These are phyloP conservation scores for Aegotheles bennettii DNA, from an alignment of 2,113 vertebrate genomes.

Conservation along the genomic window DNA sequence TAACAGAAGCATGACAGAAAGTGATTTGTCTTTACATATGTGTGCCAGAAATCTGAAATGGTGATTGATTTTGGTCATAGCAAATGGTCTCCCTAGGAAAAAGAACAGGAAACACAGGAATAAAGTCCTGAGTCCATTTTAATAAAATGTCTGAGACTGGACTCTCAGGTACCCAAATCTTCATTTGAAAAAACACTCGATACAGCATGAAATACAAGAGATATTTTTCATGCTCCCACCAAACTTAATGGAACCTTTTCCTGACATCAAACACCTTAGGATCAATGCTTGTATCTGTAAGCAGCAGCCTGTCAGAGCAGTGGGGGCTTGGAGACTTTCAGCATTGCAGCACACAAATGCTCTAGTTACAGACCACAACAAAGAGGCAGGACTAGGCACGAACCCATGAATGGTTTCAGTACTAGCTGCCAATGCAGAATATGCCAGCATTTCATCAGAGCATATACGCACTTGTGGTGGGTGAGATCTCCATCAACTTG, in stretches of 20 bases:
- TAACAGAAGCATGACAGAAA: not conserved
- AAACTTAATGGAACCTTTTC: not conserved
- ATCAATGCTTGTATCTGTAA: not conserved
- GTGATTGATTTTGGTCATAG: not conserved
- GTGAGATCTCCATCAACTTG: not conserved
- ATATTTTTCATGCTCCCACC: not conserved
- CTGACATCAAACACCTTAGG: not conserved
- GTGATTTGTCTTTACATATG: not conserved
- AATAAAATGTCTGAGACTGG: not conserved
- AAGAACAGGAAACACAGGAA: not conserved
- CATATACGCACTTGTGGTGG: too few species aligned
- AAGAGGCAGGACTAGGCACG: not conserved
- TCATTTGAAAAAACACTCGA: not conserved
- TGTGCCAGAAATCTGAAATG: not conserved
- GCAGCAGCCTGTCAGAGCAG: not conserved
- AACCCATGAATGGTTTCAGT: not conserved
- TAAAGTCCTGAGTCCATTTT: not conserved
- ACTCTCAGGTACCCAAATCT: not conserved
- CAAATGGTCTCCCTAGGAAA: not conserved
- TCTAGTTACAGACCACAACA: not conserved
- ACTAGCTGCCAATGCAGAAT: not conserved
- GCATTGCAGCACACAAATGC: accelerated
- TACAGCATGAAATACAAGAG: not conserved
- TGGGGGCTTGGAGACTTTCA: not conserved
- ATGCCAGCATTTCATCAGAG: not conserved